These are phyloP conservation scores for Pygmarrhopalites habei DNA, from an alignment of 1,140 invertebrate genomes.

Conservation along the genomic window DNA sequence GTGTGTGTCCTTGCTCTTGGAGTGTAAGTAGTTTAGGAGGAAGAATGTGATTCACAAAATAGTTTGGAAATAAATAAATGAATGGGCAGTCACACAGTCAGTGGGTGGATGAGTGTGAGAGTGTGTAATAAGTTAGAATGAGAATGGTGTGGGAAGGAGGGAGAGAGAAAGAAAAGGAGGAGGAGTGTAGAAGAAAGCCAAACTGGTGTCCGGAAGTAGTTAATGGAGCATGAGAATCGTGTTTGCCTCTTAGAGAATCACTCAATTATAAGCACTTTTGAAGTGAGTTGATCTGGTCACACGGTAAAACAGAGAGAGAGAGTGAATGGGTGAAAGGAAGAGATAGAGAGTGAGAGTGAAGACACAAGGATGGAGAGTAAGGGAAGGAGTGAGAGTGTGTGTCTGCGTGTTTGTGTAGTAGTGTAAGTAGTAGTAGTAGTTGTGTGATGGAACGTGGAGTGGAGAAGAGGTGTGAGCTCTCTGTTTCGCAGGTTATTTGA, in stretches of 20 bases:
- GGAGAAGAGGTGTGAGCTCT: conserved; percentile 10
- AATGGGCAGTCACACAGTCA: not conserved
- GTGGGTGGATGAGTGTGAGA: not conserved
- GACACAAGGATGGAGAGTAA: too few species aligned
- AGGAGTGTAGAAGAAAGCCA: conserved; percentile 11
- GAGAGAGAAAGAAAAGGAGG: not conserved
- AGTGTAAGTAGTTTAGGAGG: too few species aligned
- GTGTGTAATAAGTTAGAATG: not conserved
- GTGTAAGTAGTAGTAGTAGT: too few species aligned
- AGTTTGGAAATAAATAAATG: too few species aligned
- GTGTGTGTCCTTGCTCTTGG: too few species aligned
- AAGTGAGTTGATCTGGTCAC: conserved; percentile 27
- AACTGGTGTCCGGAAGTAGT: conserved; percentile 20
- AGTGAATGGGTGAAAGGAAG: not conserved
- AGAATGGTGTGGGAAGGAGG: not conserved
- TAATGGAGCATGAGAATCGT: conserved; percentile 30
- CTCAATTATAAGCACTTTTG: conserved; percentile 23
- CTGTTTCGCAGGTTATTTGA: conserved; percentile 17
- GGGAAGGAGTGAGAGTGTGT: too few species aligned
- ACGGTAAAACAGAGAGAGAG: conserved; percentile 16
- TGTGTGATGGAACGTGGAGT: not conserved
- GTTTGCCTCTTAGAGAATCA: conserved; percentile 21
- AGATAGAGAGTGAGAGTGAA: too few species aligned
- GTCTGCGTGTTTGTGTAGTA: too few species aligned
- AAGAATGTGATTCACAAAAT: too few species aligned